phyloP scores from a whole-genome alignment of 2,888 invertebrate genomes.

The Diadromus collaris region DNA sequence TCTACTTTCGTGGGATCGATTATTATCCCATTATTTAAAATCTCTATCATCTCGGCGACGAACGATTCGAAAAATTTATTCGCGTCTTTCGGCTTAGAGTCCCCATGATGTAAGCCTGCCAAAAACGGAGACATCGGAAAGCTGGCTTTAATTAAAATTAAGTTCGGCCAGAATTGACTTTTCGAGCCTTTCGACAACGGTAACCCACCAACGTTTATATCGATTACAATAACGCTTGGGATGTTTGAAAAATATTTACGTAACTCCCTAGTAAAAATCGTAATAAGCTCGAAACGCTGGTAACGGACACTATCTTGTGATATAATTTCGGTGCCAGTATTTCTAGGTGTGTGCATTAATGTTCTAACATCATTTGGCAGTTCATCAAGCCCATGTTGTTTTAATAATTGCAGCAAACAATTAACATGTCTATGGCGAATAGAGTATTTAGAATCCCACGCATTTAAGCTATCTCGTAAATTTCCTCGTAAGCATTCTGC shows the following conservation, averaged over 20 bases:
- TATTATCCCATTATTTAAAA: constrained; percentile 20
- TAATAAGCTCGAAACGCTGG: constrained; percentile 4
- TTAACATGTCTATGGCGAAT: constrained; percentile 16
- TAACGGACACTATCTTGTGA: constrained; percentile 2
- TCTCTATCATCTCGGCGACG: constrained; percentile 20
- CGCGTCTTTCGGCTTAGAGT: constrained; percentile 40
- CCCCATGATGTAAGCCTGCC: constrained; percentile 40
- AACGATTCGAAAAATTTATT: constrained; percentile 39
- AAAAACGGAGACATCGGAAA: constrained; percentile 25
- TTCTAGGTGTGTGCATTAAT: constrained; percentile 16
- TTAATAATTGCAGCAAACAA: constrained; percentile 27
- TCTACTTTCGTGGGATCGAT: constrained; percentile 10
- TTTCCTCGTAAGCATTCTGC: constrained; percentile 1
- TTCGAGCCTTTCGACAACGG: constrained; percentile 18
- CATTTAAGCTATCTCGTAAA: constrained; percentile 15
- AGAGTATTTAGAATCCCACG: constrained; percentile 16
- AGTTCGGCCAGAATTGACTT: constrained; percentile 46
- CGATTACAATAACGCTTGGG: neutral
- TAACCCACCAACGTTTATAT: constrained; percentile 38
- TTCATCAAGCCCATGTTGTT: constrained; percentile 10
- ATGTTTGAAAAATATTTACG: constrained; percentile 12
- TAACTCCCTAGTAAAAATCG: neutral
- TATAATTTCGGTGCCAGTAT: constrained; percentile 17
- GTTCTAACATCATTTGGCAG: constrained; percentile 33
- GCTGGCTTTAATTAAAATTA: constrained; percentile 34